Evolutionary conservation across 2,888 invertebrate genomes (phyloP).

Genomic region (Drosophila ezoana): DNA sequence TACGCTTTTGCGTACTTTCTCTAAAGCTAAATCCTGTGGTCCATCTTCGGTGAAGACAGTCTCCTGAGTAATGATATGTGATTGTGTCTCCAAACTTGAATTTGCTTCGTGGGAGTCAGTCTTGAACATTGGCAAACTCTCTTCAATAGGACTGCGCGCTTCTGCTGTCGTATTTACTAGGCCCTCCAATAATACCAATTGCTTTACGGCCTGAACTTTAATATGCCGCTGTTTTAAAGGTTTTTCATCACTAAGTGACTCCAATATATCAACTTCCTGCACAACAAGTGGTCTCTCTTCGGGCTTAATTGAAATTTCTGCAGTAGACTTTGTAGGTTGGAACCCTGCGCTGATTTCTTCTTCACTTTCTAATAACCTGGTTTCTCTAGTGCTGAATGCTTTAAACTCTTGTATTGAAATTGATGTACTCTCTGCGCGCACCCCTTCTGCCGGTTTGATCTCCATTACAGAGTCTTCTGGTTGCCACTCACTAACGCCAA

Average conservation of each 20-base stretch:
- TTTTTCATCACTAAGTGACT: conserved; percentile 43
- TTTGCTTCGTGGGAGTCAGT: conserved; percentile 86
- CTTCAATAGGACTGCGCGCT: conserved; percentile 88
- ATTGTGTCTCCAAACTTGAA: conserved; percentile 87
- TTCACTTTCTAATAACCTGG: conserved; percentile 73
- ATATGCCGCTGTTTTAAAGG: conserved; percentile 21
- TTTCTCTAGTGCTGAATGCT: conserved; percentile 79
- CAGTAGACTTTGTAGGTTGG: conserved; percentile 81
- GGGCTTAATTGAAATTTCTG: conserved; percentile 71
- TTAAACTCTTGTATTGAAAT: conserved; percentile 86
- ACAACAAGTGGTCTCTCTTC: conserved; percentile 83
- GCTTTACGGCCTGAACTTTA: conserved; percentile 81
- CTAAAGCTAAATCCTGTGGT: conserved; percentile 19
- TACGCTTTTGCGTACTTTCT: conserved; percentile 32
- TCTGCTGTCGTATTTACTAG: conserved; percentile 88
- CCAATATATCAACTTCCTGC: conserved; percentile 56
- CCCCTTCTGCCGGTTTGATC: conserved; percentile 7
- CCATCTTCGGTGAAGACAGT: conserved; percentile 71
- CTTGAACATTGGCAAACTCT: conserved; percentile 83
- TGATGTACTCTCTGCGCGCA: conserved; percentile 86
- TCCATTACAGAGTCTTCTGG: conserved; percentile 51
- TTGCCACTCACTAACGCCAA: conserved; percentile 61
- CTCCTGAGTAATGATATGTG: conserved; percentile 87
- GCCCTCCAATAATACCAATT: conserved; percentile 86
- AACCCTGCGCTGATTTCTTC: conserved; percentile 83